Evolutionary conservation across 2,888 invertebrate genomes (phyloP), one percentile per base, ranked within the genome.

Genomic region (Polyommatus iphigenia): DNA sequence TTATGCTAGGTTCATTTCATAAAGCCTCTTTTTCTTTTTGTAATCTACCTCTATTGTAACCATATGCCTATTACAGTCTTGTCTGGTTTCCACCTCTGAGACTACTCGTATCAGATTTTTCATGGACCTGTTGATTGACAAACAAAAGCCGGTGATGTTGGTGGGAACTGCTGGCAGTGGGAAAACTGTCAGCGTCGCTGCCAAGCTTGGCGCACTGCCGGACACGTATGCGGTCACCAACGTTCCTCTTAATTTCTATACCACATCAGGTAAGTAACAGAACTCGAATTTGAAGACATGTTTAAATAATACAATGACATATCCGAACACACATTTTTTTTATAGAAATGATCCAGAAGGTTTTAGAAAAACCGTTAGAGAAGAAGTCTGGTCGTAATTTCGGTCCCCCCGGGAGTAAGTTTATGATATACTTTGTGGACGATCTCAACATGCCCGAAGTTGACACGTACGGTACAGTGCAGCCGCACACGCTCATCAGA

Each of bases 371-470:
- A 85, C 98, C 98, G 0, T 90, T 99, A 76, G 99, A 99, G 87
- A 99, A 99, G 91, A 99, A 99, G 88, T 98, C 99, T 0, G 99
- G 99, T 0, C 95, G 98, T 78, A 98, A 98, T 88, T 99, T 96
- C 86, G 99, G 98, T 0, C 99, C 99, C 0, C 98, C 98, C 0
- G 99, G 98, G n/a, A 97, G 96, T 86, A 98, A 98, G 89, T 96
- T 95, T 29, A 96, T 99, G 95, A 96, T 99, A 78, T 99, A 98
- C 90, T 99, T 99, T 88, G 96, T 99, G 79, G 99, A 99, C 85
- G 99, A 99, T 85, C 96, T 99, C 96, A 99, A 99, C 88, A 99
- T 99, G 98, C 99, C 99, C 0, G 98, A 98, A 93, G 98, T 99
- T 3, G 99, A 99, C 89, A 96, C 95, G 78, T 99, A 99, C 88